phyloP scores from a whole-genome alignment of 2,888 invertebrate genomes.

The Acrocyrtus sp. region DNA sequence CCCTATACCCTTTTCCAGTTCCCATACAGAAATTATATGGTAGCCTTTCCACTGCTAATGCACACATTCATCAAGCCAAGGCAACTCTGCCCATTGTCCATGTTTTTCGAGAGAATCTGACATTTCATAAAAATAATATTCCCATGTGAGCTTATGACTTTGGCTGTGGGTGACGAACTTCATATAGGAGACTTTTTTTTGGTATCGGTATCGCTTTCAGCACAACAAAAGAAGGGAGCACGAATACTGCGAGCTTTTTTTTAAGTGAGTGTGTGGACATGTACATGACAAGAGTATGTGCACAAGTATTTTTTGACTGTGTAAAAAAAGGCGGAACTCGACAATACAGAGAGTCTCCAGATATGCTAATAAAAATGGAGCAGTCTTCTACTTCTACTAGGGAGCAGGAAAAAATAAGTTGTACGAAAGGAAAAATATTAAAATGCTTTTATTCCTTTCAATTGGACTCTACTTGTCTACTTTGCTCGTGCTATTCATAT shows the following conservation, averaged over 20 bases:
- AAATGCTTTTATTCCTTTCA: slow-evolving; percentile 36
- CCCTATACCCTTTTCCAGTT: no score
- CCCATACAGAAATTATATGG: no score
- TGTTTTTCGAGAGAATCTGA: slow-evolving; percentile 39
- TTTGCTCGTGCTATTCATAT: slow-evolving; percentile 3
- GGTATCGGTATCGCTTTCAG: no score
- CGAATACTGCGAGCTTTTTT: not conserved
- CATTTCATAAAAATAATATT: slow-evolving; percentile 48
- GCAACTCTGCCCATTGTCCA: slow-evolving; percentile 43
- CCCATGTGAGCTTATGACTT: slow-evolving; percentile 33
- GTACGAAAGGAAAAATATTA: slow-evolving; percentile 3
- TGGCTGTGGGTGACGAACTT: slow-evolving; percentile 4
- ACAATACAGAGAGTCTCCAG: not conserved
- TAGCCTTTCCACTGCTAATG: not conserved
- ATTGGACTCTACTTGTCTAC: slow-evolving; percentile 5
- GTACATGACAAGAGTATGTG: not conserved
- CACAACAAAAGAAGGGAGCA: slow-evolving; percentile 1
- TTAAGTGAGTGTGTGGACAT: not conserved
- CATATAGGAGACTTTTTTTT: slow-evolving; percentile 23
- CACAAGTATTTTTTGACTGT: not conserved
- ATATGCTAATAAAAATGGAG: not conserved
- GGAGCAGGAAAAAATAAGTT: not conserved
- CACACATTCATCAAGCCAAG: not conserved
- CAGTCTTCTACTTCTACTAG: not conserved
- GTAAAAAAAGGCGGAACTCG: not conserved